phyloP scores from a whole-genome alignment of 2,797 vertebrate species.

The Heterohyrax brucei region DNA sequence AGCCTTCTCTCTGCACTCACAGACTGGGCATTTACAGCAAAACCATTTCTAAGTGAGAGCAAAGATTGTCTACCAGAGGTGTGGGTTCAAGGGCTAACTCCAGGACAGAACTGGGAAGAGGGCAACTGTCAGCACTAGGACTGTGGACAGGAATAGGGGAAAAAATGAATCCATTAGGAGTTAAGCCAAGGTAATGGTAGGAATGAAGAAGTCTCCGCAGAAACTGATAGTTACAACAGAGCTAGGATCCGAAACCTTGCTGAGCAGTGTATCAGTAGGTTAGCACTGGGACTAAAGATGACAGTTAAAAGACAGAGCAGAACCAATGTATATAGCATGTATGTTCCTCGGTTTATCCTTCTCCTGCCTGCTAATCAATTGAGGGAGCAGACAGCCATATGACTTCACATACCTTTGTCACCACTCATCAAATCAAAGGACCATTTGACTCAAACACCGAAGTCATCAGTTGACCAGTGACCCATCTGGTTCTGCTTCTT shows the following conservation, averaged over 20 bases:
- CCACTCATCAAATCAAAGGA: neutral
- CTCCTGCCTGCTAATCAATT: neutral
- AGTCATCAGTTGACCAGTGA: neutral
- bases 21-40: slow-evolving; percentile 19
- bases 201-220: neutral
- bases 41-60: slow-evolving; percentile 9
- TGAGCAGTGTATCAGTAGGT: neutral
- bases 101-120: slow-evolving; percentile 1
- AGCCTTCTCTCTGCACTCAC: slow-evolving; percentile 19
- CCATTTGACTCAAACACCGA: neutral
- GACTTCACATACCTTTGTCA: slow-evolving; percentile 4
- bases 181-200: neutral
- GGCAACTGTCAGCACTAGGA: slow-evolving; percentile 33
- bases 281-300: neutral
- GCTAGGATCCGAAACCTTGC: neutral
- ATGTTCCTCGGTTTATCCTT: neutral
- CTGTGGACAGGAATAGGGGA: neutral
- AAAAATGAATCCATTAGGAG: neutral
- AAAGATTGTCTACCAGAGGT: slow-evolving; percentile 29
- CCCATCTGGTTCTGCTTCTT: neutral
- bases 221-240: neutral
- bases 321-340: neutral
- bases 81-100: neutral
- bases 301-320: neutral
- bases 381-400: neutral